Evolutionary conservation across 2,888 invertebrate genomes (phyloP).

Genomic region (Meteorus cinctellus): DNA sequence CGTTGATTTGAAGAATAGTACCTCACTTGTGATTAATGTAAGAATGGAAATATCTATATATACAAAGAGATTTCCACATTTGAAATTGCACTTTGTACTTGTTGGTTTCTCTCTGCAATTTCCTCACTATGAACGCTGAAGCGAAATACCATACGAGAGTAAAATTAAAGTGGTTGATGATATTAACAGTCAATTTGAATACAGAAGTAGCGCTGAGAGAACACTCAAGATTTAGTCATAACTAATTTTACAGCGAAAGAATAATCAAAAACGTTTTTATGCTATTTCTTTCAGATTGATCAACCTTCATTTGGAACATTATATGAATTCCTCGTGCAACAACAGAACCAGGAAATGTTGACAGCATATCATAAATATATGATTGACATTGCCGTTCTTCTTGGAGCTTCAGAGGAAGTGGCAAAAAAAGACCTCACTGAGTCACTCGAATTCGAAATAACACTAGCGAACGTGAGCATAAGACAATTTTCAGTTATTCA

Average conservation of each 20-base stretch:
- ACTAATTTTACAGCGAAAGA: not conserved
- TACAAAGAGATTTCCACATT: too few species aligned
- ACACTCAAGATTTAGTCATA: too few species aligned
- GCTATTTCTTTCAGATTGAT: too few species aligned
- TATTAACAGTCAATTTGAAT: too few species aligned
- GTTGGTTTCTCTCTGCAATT: not conserved
- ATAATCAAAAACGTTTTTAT: not conserved
- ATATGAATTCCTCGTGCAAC: not conserved
- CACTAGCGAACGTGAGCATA: constrained; percentile 89
- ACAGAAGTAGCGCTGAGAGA: too few species aligned
- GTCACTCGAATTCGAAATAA: constrained; percentile 91
- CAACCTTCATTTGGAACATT: too few species aligned
- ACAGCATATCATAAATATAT: constrained; percentile 80
- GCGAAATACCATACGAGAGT: too few species aligned
- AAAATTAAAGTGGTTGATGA: too few species aligned
- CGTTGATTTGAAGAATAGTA: constrained; percentile 92
- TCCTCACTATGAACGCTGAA: not conserved
- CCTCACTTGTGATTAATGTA: constrained; percentile 89
- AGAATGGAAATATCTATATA: constrained; percentile 65
- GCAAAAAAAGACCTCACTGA: constrained; percentile 81
- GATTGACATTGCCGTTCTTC: constrained; percentile 73
- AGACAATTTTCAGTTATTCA: not conserved
- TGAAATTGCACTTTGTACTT: too few species aligned
- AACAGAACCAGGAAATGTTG: not conserved
- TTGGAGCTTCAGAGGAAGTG: not conserved